Evolutionary conservation across 1,140 invertebrate species (phyloP), one percentile per base, ranked within the genome.

Genomic region (Trichogramma pretiosum): DNA sequence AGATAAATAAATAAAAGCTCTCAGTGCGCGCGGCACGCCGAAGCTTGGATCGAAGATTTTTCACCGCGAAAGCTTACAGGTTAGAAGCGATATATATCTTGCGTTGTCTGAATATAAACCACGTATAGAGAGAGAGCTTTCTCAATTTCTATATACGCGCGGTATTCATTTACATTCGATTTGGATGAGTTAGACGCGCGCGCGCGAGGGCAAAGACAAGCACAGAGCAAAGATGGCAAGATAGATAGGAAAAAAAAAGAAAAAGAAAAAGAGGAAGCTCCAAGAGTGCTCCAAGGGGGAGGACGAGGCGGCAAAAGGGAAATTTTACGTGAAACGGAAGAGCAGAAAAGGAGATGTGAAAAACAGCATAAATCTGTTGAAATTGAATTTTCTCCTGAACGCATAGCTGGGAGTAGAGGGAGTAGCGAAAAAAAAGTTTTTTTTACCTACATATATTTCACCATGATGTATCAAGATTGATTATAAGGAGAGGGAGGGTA

Each of bases 121-220:
- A 18, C 18, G 35, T 26, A n/a, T 18, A 17, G 21, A 24, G 24
- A n/a, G 5, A 5, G 24, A 28, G 24, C 11, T 28, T 28, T 11
- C 42, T 34, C 23, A 10, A 28, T 37, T 14, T 35, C 42, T 19
- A 35, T 18, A n/a, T n/a, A n/a, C 24, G 23, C 23, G 3, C 13
- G 33, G 42, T 46, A 46, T 46, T 37, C 43, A 37, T 46, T 46
- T 46, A 46, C 43, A 46, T 46, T 46, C 43, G 43, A 46, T 46
- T 36, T 46, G 17, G 35, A 17, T n/a, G 22, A n/a, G 19, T 32
- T 32, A 43, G 24, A 5, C 33, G 33, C 22, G 9, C 16, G 21
- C 22, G 23, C 3, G 24, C 11, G 24, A 7, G 18, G 32, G 5
- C 14, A 9, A 13, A 30, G 40, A 21, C 10, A 21, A 34, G 30